These are phyloP conservation scores for Pediacus dermestoides DNA, from an alignment of 2,888 invertebrate species.

Conservation along the genomic window DNA sequence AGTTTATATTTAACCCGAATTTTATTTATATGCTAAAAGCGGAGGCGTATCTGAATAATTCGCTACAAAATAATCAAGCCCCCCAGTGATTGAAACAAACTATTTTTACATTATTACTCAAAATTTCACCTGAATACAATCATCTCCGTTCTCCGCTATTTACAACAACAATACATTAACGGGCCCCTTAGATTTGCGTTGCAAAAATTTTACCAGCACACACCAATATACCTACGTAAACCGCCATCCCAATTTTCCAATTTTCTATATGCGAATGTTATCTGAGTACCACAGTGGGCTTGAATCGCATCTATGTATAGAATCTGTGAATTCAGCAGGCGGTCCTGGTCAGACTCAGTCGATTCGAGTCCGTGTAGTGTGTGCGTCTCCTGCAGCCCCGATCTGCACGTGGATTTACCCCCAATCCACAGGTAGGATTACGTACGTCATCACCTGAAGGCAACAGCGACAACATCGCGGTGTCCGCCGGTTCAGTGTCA, in stretches of 20 bases:
- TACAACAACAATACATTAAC: background rate
- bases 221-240: no score
- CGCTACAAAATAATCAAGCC: no score
- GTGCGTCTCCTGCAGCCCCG: slow-evolving; percentile 37
- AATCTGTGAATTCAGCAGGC: slow-evolving; percentile 29
- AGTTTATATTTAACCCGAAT: no score
- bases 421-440: slow-evolving; percentile 46
- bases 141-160: no score
- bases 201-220: no score
- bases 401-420: slow-evolving; percentile 40
- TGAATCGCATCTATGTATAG: slow-evolving; percentile 34
- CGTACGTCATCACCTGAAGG: slow-evolving; percentile 28
- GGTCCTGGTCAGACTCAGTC: slow-evolving; percentile 38
- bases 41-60: no score
- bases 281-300: slow-evolving; percentile 16
- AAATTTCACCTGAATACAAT: no score
- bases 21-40: no score
- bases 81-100: no score
- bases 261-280: slow-evolving; percentile 13
- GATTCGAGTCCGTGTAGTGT: slow-evolving; percentile 43
- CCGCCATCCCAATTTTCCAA: background rate
- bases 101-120: no score
- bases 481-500: slow-evolving; percentile 8
- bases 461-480: no score
- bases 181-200: background rate